Evolutionary conservation across 2,888 invertebrate genomes (phyloP), one percentile per base, ranked within the genome.

Genomic region (Criorhina ranunculi): DNA sequence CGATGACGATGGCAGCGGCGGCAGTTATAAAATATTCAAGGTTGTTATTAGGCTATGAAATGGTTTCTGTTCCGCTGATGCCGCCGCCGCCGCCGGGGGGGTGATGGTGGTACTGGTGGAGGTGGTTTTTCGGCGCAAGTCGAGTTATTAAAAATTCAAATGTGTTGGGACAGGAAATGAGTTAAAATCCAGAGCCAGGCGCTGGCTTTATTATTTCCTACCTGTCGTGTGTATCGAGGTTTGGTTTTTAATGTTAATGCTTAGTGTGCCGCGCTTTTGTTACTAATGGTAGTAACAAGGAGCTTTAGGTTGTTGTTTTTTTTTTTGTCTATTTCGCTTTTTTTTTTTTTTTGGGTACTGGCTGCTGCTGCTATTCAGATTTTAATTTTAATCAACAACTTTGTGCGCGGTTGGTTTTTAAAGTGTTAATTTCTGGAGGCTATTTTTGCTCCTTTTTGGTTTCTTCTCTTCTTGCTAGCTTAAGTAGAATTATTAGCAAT

Each of bases 121-220:
- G n/a, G 59, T 24, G 67, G 57, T 46, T 37, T 55, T 44, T 59
- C 62, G 55, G 53, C 40, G 62, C 73, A 64, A 69, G 80, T 66
- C 80, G 75, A 66, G 64, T 75, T 76, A 80, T 76, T 76, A 85
- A 70, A 79, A 85, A 80, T 80, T 75, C 35, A 80, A 80, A 80
- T 80, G 80, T 53, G 66, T 57, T 79, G 75, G 76, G 75, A 75
- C 80, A 85, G 85, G 85, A 85, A 85, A 85, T 85, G 80, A 85
- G 85, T 76, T 85, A 64, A 79, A 62, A 80, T 85, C 80, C 66
- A 60, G 35, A 60, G 69, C 60, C 53, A 60, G 67, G n/a, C 24
- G 49, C 24, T 19, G 51, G 24, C 76, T 42, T 60, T 69, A 69
- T 69, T 77, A 60, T 69, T 53, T 42, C 53, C 53, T 69, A 59